Evolutionary conservation across 2,797 vertebrate species (phyloP).

Genomic region (Chaetodon trifasciatus): DNA sequence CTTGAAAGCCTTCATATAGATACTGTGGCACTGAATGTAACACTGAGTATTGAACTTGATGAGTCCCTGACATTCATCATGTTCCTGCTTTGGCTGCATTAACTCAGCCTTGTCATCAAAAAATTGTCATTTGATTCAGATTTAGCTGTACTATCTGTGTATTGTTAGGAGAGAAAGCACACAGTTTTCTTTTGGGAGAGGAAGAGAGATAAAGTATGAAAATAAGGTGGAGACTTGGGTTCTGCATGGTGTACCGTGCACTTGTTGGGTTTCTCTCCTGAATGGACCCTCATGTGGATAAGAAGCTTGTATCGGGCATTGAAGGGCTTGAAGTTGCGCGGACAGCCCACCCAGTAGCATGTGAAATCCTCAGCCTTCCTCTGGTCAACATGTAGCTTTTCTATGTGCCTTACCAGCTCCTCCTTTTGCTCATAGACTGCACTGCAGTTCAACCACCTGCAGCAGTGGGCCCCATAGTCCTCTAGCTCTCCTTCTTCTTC

Average conservation of each 20-base stretch:
- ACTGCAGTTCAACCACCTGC: conserved; percentile 93
- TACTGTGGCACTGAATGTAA: conserved; percentile 51
- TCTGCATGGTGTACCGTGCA: conserved; percentile 89
- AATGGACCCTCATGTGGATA: conserved; percentile 99
- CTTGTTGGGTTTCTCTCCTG: conserved; percentile 99
- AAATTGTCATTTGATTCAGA: conserved; percentile 13
- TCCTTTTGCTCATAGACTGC: conserved; percentile 91
- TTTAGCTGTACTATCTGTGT: conserved; percentile 9
- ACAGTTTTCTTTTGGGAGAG: neutral
- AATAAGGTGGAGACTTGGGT: neutral
- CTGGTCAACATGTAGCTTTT: conserved; percentile 96
- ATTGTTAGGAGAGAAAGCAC: neutral
- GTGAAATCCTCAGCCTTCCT: conserved; percentile 96
- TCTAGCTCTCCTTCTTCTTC: conserved; percentile 91
- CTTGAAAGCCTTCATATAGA: conserved; percentile 52
- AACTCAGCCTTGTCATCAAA: conserved; percentile 21
- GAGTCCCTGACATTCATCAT: conserved; percentile 47
- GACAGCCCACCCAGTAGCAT: conserved; percentile 95
- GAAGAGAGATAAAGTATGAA: neutral
- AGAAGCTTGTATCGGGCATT: conserved; percentile 98
- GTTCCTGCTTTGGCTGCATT: conserved; percentile 47
- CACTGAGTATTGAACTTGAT: conserved; percentile 32
- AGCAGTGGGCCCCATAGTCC: conserved; percentile 86
- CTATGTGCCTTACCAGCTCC: conserved; percentile 95
- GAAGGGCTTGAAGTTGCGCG: conserved; percentile 94